Evolutionary conservation across 2,888 invertebrate species (phyloP).

Genomic region (Diaprepes abbreviatus): DNA sequence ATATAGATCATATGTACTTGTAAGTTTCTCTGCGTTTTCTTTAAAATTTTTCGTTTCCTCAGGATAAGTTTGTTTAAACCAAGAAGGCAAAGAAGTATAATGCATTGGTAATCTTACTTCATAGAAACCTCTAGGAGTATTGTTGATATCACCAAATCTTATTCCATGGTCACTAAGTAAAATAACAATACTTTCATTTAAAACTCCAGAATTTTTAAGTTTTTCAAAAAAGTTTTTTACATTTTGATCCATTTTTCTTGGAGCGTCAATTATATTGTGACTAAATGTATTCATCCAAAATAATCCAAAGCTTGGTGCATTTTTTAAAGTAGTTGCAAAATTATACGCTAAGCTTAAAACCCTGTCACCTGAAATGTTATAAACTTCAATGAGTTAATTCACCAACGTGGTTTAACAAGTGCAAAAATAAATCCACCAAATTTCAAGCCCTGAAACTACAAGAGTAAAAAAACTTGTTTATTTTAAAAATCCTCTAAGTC

Average conservation of each 20-base stretch:
- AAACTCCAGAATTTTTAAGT: slow-evolving; percentile 72
- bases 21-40: slow-evolving; percentile 76
- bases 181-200: slow-evolving; percentile 78
- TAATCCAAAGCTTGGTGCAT: slow-evolving; percentile 79
- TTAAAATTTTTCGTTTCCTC: slow-evolving; percentile 72
- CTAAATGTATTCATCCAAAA: slow-evolving; percentile 87
- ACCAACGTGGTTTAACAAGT: no score
- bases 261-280: slow-evolving; percentile 78
- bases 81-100: slow-evolving; percentile 77
- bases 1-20: slow-evolving; percentile 84
- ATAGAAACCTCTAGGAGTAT: slow-evolving; percentile 80
- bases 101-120: slow-evolving; percentile 85
- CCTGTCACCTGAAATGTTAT: slow-evolving; percentile 73
- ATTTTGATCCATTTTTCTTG: slow-evolving; percentile 77
- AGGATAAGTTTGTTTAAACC: slow-evolving; percentile 72
- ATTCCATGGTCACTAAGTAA: slow-evolving; percentile 87
- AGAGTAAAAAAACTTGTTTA: no score
- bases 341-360: slow-evolving; percentile 79
- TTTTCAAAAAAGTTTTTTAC: slow-evolving; percentile 74
- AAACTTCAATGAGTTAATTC: no score
- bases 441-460: no score
- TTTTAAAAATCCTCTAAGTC: no score
- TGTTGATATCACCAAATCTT: slow-evolving; percentile 75
- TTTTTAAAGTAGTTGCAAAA: slow-evolving; percentile 75
- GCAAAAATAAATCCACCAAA: no score